These are phyloP conservation scores for Macrotus californicus DNA, from an alignment of 2,113 vertebrate genomes.

Conservation along the genomic window DNA sequence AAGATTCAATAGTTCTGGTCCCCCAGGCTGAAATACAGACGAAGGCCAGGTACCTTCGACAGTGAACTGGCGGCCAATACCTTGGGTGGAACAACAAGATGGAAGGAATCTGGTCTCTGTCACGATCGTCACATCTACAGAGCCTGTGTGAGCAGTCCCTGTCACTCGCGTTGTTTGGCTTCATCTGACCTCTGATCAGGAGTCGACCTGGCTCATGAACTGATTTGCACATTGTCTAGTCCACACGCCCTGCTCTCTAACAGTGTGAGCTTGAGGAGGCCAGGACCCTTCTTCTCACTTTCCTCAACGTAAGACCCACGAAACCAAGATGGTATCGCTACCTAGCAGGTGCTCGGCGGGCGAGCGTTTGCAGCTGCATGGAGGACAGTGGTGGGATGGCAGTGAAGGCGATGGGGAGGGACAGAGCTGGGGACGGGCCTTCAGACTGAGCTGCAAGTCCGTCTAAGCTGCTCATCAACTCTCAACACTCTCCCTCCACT, in stretches of 20 bases:
- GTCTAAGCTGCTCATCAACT: not conserved
- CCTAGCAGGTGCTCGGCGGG: fast-evolving
- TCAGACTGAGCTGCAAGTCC: not conserved
- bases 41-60: not conserved
- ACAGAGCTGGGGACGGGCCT: fast-evolving
- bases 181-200: not conserved
- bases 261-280: not conserved
- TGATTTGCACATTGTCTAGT: not conserved
- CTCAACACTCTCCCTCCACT: not conserved
- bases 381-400: not conserved
- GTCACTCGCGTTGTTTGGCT: not conserved
- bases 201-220: not conserved
- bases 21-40: not conserved
- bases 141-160: not conserved
- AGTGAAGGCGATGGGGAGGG: not conserved
- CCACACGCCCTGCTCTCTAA: not conserved
- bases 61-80: not conserved
- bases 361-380: fast-evolving
- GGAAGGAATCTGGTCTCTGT: not conserved
- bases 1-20: not conserved
- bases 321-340: not conserved
- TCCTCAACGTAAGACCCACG: not conserved
- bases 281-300: not conserved
- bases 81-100: not conserved
- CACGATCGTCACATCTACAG: fast-evolving